Conservation (phyloP, 2,888 invertebrate genomes). For the Microchrysa polita region DNA sequence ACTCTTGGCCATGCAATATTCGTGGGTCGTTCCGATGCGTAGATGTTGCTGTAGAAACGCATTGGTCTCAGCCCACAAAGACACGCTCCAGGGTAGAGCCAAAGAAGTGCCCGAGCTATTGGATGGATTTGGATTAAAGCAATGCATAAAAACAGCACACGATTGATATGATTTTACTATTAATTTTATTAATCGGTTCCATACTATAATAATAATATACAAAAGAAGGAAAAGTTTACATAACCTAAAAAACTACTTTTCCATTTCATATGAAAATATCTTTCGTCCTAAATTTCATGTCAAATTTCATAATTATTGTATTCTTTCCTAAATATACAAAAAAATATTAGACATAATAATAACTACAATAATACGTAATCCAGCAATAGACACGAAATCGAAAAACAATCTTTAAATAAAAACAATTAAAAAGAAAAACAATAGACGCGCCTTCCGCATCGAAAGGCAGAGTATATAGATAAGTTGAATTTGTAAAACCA, state of each 20-base stretch:
- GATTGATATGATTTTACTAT: background rate
- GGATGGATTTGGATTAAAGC: no score
- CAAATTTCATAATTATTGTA: background rate
- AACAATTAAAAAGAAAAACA: background rate
- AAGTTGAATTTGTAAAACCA: no score
- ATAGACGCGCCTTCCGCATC: background rate
- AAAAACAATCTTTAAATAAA: background rate
- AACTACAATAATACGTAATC: background rate
- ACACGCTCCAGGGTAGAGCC: no score
- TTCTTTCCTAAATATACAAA: background rate
- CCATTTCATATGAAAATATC: constrained; percentile 1
- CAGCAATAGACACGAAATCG: background rate
- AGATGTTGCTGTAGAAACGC: no score
- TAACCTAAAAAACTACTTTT: constrained; percentile 31
- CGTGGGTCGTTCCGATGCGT: no score
- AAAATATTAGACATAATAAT: background rate
- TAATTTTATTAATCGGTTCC: background rate
- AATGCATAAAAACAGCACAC: no score
- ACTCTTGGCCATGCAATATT: no score
- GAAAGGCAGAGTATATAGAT: no score
- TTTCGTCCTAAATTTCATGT: background rate
- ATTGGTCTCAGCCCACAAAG: no score
- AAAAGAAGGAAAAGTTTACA: constrained; percentile 9
- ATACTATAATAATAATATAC: constrained; percentile 15
- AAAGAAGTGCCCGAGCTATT: no score